Conservation (phyloP, 2,888 invertebrate species). For the Brachycybe producta region DNA sequence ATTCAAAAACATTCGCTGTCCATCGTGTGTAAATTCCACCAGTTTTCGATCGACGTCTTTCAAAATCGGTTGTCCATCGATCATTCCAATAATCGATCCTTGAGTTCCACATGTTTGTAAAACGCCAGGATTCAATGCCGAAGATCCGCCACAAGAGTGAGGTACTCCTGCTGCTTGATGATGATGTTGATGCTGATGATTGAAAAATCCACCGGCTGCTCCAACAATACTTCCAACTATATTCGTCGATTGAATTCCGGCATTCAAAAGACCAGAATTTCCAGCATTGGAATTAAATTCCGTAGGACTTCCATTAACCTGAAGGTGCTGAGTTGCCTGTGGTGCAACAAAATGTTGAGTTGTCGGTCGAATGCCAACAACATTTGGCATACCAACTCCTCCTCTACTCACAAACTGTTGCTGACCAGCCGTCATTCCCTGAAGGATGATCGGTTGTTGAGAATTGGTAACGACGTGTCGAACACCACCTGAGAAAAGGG, state of each 20-base stretch:
- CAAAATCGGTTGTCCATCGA: conserved; percentile 12
- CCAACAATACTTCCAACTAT: not conserved
- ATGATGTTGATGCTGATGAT: not conserved
- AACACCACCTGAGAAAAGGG: conserved; percentile 19
- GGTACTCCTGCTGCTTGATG: not conserved
- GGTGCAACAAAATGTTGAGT: conserved; percentile 9
- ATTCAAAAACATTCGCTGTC: conserved; percentile 10
- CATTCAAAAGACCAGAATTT: too few relatives aligned
- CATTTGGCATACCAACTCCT: conserved; percentile 19
- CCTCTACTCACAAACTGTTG: conserved; percentile 5
- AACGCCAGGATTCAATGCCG: not conserved
- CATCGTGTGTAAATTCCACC: conserved; percentile 11
- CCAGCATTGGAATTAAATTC: too few relatives aligned
- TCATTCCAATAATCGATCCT: conserved; percentile 7
- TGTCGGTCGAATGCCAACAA: conserved; percentile 17
- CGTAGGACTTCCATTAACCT: too few relatives aligned
- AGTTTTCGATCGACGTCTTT: conserved; percentile 10
- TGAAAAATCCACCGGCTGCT: not conserved
- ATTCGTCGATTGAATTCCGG: not conserved
- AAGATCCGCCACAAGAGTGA: not conserved
- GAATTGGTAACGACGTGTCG: conserved; percentile 17
- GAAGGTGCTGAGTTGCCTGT: not conserved
- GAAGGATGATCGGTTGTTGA: conserved; percentile 21
- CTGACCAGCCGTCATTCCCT: conserved; percentile 9
- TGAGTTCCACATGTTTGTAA: too few relatives aligned